Base-by-base conservation (phyloP, 2,888 invertebrate species). In the Ypsolopha scabrella region DNA sequence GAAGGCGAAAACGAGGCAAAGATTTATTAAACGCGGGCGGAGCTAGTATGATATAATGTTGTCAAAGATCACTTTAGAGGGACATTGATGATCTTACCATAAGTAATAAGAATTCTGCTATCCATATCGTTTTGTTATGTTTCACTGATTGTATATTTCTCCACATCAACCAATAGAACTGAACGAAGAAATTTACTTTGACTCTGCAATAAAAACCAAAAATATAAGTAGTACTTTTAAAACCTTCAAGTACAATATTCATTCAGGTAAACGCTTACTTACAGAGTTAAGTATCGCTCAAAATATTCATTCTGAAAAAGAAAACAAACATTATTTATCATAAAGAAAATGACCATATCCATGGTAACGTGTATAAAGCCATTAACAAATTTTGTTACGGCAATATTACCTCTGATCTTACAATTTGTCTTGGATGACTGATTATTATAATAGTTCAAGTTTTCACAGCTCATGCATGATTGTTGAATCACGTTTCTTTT, bases 151-250 rank as follows among this genome's bases (percentile, higher is more conserved):
- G 72, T 61, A 90, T 85, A 51, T 90, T 89, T 57, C 94, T 81
- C 92, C 92, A 92, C 58, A 90, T 76, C 24, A 95, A 76, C 89
- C 92, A 92, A 54, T 87, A 80, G 54, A 94, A 86, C 73, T 94
- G 93, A 13, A 88, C 88, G 53, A 88, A 78, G 71, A 89, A 89
- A 51, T 87, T 82, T 10, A 88, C 87, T 78, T 87, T 88, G 71
- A 85, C 82, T 79, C 81, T 88, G 75, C 2, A 81, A 79, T 50
- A 58, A 58, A 58, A 63, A 65, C 53, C 64, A 55, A 37, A 58
- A 54, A 53, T 60, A 57, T 6, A 54, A 9, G 33, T 37, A 14
- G 53, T 7, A 37, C 50, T 49, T 50, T 10, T 6, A 24, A 24
- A 24, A 24, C 24, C 34, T 38, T 8, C n/a, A 38, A 38, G 36